Conservation (phyloP, 2,113 vertebrate species). For the Trichechus manatus region DNA sequence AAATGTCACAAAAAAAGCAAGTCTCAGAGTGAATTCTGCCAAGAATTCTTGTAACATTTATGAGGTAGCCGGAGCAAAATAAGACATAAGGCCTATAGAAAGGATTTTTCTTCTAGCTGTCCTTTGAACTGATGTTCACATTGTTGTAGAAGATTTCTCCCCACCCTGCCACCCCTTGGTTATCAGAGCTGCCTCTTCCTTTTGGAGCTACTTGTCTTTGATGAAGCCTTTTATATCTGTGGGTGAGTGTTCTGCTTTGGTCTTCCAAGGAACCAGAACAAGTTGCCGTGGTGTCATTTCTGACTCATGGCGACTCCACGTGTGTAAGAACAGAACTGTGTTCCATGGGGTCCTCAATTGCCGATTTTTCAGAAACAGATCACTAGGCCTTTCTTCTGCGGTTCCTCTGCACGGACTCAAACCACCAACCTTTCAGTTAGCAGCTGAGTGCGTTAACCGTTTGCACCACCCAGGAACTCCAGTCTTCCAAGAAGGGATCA, state of each 20-base stretch:
- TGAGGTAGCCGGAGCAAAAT: neutral
- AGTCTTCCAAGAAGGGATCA: neutral
- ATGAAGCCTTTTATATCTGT: neutral
- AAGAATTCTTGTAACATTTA: neutral
- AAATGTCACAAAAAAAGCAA: neutral
- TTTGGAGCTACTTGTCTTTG: neutral
- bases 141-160: neutral
- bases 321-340: too few relatives aligned
- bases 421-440: too few relatives aligned
- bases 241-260: neutral
- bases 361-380: too few relatives aligned
- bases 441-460: too few relatives aligned
- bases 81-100: neutral
- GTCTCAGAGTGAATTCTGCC: neutral
- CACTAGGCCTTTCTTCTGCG: too few relatives aligned
- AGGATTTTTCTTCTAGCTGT: constrained; percentile 10
- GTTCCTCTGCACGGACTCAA: too few relatives aligned
- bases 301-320: too few relatives aligned
- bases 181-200: constrained; percentile 60
- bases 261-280: neutral
- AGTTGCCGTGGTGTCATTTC: too few relatives aligned
- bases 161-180: neutral
- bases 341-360: too few relatives aligned
- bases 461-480: neutral
- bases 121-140: neutral